These are phyloP conservation scores for Chrysogorgia sp. DNA, from an alignment of 92 coral and sea anemone species.

Conservation along the genomic window DNA sequence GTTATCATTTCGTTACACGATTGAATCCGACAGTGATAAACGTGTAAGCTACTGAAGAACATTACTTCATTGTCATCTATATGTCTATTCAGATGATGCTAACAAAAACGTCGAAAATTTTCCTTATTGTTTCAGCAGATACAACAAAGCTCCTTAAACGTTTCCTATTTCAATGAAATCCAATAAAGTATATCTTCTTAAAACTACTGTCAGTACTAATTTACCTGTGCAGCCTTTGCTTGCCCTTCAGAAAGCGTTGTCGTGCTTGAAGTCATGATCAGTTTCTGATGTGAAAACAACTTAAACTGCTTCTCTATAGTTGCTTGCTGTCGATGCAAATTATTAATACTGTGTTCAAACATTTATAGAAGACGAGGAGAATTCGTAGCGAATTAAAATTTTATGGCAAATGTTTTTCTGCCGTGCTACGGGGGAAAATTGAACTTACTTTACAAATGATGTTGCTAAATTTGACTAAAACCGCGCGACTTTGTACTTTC, in stretches of 20 bases:
- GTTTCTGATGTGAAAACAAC: neutral
- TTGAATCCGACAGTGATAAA: too few species aligned
- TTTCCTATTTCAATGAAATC: neutral
- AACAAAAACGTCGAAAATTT: neutral
- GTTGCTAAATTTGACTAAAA: too few species aligned
- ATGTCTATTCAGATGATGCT: too few species aligned
- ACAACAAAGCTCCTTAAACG: neutral
- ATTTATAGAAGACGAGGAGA: conserved; percentile 42
- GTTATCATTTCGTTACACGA: too few species aligned
- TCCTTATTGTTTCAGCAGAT: neutral
- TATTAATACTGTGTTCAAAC: conserved; percentile 46
- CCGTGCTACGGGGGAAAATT: neutral
- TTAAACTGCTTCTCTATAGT: neutral
- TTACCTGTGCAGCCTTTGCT: neutral
- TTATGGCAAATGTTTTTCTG: conserved; percentile 26
- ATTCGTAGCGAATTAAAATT: conserved; percentile 40
- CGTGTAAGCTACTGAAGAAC: too few species aligned
- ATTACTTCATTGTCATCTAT: too few species aligned
- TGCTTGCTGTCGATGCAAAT: conserved; percentile 32
- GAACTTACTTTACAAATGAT: neutral
- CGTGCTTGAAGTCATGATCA: neutral
- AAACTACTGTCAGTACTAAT: neutral
- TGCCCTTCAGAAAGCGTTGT: neutral
- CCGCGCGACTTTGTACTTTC: too few species aligned
- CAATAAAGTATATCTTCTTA: neutral